These are phyloP conservation scores for Chrysina gloriosa DNA, from an alignment of 2,888 invertebrate genomes.

Conservation along the genomic window DNA sequence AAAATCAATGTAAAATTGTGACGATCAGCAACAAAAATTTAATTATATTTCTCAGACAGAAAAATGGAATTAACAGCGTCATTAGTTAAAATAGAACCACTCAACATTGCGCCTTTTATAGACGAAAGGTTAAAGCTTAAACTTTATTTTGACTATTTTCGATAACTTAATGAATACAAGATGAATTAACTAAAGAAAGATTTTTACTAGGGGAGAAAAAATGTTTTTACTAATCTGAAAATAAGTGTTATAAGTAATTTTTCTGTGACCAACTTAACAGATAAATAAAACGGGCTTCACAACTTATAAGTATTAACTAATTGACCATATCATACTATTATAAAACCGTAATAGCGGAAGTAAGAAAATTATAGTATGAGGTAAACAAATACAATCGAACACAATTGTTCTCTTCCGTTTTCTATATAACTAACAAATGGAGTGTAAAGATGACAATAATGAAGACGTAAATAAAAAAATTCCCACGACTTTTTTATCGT, in stretches of 20 bases:
- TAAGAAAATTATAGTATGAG: not conserved
- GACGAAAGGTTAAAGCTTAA: too few relatives aligned
- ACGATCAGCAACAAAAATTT: too few relatives aligned
- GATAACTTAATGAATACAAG: too few relatives aligned
- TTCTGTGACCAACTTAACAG: not conserved
- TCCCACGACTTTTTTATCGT: conserved; percentile 25
- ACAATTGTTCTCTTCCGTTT: not conserved
- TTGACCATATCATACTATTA: not conserved
- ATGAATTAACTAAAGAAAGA: too few relatives aligned
- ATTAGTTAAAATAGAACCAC: too few relatives aligned
- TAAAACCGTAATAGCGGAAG: not conserved
- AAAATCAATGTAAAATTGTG: too few relatives aligned
- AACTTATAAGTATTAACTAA: not conserved
- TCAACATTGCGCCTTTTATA: too few relatives aligned
- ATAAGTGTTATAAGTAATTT: not conserved
- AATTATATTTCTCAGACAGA: too few relatives aligned
- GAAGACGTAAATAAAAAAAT: not conserved
- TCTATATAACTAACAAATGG: not conserved
- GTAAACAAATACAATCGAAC: not conserved
- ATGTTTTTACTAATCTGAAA: too few relatives aligned
- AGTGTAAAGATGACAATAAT: conserved; percentile 7
- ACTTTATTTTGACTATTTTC: too few relatives aligned
- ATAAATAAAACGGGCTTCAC: not conserved
- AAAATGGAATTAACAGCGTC: too few relatives aligned
- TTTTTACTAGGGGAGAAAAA: too few relatives aligned